phyloP scores from a whole-genome alignment of 2,888 invertebrate species.

The Calameuta filiformis region DNA sequence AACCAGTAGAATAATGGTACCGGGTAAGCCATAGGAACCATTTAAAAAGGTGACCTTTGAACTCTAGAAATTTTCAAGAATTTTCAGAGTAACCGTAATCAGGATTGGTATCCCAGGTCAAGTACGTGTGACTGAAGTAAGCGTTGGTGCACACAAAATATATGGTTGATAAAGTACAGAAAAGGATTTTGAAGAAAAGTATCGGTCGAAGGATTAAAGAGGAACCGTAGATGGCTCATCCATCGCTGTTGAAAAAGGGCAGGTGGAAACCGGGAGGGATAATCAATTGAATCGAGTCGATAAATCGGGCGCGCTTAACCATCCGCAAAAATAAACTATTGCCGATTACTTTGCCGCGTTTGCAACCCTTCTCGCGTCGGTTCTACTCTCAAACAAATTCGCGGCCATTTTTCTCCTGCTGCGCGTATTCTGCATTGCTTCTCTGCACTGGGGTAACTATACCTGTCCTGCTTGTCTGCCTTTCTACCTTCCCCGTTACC shows the following conservation, averaged over 20 bases:
- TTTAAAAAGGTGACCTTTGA: neutral
- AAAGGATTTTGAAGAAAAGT: neutral
- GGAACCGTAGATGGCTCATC: neutral
- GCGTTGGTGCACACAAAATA: neutral
- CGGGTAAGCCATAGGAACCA: neutral
- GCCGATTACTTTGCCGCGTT: slow-evolving; percentile 32
- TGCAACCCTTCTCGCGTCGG: slow-evolving; percentile 5
- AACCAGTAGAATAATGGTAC: neutral
- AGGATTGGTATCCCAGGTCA: neutral
- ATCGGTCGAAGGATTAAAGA: neutral
- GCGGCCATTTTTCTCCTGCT: slow-evolving; percentile 51
- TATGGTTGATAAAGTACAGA: neutral
- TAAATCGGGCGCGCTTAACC: slow-evolving; percentile 53
- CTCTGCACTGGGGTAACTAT: slow-evolving; percentile 23
- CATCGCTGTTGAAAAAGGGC: slow-evolving; percentile 15
- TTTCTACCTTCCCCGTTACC: neutral
- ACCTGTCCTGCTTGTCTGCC: neutral
- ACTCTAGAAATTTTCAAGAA: neutral
- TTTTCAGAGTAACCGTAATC: neutral
- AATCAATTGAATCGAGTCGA: slow-evolving; percentile 45
- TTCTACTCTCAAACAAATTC: slow-evolving; percentile 44
- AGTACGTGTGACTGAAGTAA: neutral
- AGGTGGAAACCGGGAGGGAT: slow-evolving; percentile 23
- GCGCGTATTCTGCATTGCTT: slow-evolving; percentile 34
- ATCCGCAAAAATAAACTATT: slow-evolving; percentile 50